Conservation (phyloP, 1,140 invertebrate species). For the Zeugodacus cucurbitae region DNA sequence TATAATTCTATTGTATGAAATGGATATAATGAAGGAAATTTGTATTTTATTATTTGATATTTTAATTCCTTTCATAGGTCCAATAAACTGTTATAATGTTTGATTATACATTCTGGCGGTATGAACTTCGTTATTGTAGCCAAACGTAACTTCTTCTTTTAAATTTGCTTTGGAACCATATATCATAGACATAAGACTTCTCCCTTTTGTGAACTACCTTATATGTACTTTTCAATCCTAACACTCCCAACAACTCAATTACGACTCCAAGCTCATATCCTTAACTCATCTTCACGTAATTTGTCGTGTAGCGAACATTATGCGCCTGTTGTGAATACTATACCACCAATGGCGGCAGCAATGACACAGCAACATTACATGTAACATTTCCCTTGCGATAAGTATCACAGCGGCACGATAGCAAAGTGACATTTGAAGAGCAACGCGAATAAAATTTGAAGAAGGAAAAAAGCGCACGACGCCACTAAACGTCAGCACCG, state of each 20-base stretch:
- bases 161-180: too few relatives aligned
- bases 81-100: too few relatives aligned
- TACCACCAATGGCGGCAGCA: not conserved
- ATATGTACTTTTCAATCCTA: too few relatives aligned
- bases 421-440: not conserved
- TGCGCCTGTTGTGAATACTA: not conserved
- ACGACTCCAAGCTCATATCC: not conserved
- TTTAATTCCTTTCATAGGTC: too few relatives aligned
- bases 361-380: not conserved
- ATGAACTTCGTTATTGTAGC: too few relatives aligned
- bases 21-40: too few relatives aligned
- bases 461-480: not conserved
- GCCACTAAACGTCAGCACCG: not conserved
- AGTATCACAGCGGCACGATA: not conserved
- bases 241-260: not conserved
- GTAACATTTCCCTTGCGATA: not conserved
- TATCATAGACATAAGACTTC: too few relatives aligned
- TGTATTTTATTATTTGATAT: too few relatives aligned
- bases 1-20: too few relatives aligned
- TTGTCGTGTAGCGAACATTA: not conserved
- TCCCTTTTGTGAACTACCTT: too few relatives aligned
- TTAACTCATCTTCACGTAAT: not conserved
- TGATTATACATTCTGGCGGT: too few relatives aligned
- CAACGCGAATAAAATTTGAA: not conserved
- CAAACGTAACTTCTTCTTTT: too few relatives aligned